A percentile compares a stretch with the other conserved stretches of the same genome.
phyloP scores from a whole-genome alignment of 2,113 vertebrate species.

The Rafetus swinhoei region DNA sequence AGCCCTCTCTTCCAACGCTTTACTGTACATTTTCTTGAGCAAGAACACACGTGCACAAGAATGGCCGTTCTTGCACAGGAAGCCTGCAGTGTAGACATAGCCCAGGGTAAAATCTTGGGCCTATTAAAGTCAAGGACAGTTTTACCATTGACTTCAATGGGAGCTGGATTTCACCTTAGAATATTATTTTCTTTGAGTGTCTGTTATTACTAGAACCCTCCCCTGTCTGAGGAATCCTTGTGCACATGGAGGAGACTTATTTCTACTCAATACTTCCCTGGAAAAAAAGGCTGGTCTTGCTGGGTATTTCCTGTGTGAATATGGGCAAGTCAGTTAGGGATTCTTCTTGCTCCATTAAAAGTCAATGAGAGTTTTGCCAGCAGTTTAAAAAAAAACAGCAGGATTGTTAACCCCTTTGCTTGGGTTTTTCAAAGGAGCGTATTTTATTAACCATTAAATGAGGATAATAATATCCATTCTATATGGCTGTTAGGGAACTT shows the following conservation, averaged over 20 bases:
- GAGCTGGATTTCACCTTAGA: background rate
- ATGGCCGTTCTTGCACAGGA: too few relatives aligned
- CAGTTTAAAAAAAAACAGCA: background rate
- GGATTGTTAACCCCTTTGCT: background rate
- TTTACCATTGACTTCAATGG: background rate
- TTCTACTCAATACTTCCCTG: background rate
- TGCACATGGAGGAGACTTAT: background rate
- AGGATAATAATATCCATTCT: too few relatives aligned
- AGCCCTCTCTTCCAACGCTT: too few relatives aligned
- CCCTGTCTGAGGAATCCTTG: background rate
- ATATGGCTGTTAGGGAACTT: too few relatives aligned
- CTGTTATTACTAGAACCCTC: background rate
- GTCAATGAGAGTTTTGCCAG: background rate
- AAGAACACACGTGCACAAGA: too few relatives aligned
- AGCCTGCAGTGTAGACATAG: too few relatives aligned
- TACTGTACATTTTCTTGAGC: too few relatives aligned
- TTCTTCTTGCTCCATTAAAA: background rate
- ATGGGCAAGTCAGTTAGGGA: background rate
- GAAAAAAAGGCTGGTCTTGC: background rate
- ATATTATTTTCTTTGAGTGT: background rate
- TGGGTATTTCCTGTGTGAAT: background rate
- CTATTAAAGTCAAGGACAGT: background rate
- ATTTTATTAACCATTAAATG: too few relatives aligned
- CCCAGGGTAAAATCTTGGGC: background rate
- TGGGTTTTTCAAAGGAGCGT: too few relatives aligned